Evolutionary conservation across 2,113 vertebrate species (phyloP).

Genomic region (Phrynocephalus versicolor): DNA sequence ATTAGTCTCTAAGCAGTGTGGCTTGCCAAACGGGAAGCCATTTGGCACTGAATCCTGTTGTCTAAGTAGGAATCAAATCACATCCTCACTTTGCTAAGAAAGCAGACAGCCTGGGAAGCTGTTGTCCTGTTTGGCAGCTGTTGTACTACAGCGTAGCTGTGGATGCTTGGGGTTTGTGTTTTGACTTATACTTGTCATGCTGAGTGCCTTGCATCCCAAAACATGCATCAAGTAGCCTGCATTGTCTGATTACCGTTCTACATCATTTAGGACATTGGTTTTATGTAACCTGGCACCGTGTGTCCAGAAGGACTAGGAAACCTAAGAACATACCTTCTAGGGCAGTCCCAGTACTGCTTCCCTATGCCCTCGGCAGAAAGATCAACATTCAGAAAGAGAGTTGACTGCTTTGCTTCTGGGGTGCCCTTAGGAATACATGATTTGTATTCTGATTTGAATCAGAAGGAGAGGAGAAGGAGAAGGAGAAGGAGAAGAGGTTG

Average conservation of each 20-base stretch:
- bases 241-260: background rate
- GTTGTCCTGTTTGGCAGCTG: background rate
- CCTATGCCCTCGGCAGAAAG: background rate
- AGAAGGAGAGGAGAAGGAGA: conserved; percentile 22
- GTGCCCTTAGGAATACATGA: accelerated
- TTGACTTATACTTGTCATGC: background rate
- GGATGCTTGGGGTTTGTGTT: background rate
- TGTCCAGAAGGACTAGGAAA: background rate
- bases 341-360: background rate
- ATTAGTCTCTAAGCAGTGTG: background rate
- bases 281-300: background rate
- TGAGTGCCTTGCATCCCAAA: background rate
- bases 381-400: background rate
- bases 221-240: accelerated
- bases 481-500: background rate
- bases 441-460: too few species aligned
- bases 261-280: background rate
- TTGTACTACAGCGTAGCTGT: accelerated
- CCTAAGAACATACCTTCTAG: background rate
- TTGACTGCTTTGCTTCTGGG: conserved; percentile 21
- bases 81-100: background rate
- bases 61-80: background rate
- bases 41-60: background rate
- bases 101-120: background rate
- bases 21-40: background rate